Percentiles rank a stretch among this genome's conserved stretches.
phyloP scores from a whole-genome alignment of 2,888 invertebrate species.

The Microplitis manilae region DNA sequence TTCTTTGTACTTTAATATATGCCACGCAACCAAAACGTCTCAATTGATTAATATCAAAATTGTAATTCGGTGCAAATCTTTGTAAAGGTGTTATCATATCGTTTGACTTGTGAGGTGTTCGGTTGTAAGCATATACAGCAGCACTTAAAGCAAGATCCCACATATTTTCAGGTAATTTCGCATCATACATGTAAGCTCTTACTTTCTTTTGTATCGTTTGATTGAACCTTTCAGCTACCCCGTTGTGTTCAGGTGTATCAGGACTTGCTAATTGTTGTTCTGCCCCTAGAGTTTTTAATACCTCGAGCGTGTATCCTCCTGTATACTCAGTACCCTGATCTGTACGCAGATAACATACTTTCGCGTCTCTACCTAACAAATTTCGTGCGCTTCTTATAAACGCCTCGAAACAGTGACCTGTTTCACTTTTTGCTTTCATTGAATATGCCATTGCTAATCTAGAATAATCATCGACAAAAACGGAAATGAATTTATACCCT shows the following conservation, averaged over 20 bases:
- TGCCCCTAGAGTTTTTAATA: conserved; percentile 45
- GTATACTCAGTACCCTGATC: conserved; percentile 51
- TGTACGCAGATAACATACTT: conserved; percentile 50
- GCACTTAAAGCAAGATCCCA: conserved; percentile 47
- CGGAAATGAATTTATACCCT: conserved; percentile 38
- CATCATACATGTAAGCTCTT: conserved; percentile 43
- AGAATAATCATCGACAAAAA: conserved; percentile 53
- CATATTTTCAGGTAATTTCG: conserved; percentile 45
- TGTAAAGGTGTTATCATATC: conserved; percentile 41
- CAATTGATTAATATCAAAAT: conserved; percentile 41
- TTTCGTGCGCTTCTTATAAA: conserved; percentile 49
- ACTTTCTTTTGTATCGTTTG: conserved; percentile 48
- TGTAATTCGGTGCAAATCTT: conserved; percentile 42
- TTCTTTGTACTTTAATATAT: conserved; percentile 44
- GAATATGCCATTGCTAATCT: conserved; percentile 49
- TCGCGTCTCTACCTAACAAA: conserved; percentile 47
- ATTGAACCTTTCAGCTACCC: conserved; percentile 45
- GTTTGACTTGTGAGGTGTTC: conserved; percentile 44
- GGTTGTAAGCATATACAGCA: conserved; percentile 48
- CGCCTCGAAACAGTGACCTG: conserved; percentile 44
- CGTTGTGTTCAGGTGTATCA: conserved; percentile 45
- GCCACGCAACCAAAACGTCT: conserved; percentile 45
- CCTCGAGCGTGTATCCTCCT: conserved; percentile 47
- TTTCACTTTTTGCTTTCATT: conserved; percentile 48
- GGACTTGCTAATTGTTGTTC: conserved; percentile 40